A percentile compares a stretch with the other conserved stretches of the same genome.
phyloP scores from a whole-genome alignment of 1,140 invertebrate species.

The Ceratoteleas bidentatus region DNA sequence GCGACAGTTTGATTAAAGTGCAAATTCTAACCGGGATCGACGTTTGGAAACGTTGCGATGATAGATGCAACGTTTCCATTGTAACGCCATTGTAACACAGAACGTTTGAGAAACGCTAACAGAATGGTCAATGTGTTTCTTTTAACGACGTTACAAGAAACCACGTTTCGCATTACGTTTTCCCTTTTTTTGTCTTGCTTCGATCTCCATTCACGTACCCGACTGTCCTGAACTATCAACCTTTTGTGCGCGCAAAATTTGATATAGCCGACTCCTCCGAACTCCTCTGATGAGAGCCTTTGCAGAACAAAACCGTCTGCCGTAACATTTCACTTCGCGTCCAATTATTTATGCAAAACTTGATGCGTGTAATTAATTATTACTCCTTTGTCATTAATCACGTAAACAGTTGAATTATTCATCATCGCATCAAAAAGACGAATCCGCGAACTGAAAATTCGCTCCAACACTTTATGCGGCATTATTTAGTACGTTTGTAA shows the following conservation, averaged over 20 bases:
- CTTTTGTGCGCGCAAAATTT: too few species aligned
- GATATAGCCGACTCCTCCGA: too few species aligned
- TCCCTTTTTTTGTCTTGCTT: not conserved
- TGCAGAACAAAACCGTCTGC: too few species aligned
- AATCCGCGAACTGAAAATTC: not conserved
- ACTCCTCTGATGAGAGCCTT: too few species aligned
- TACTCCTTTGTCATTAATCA: not conserved
- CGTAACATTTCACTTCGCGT: not conserved
- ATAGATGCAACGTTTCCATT: not conserved
- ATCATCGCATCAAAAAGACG: not conserved
- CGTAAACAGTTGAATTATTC: not conserved
- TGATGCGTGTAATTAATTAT: not conserved
- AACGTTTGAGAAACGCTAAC: constrained; percentile 3
- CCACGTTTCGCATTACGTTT: not conserved
- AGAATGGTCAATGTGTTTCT: constrained; percentile 4
- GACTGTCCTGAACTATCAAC: too few species aligned
- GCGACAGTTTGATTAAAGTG: not conserved
- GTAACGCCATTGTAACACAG: not conserved
- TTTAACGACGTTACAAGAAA: not conserved
- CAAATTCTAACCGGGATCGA: constrained; percentile 8
- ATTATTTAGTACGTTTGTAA: not conserved
- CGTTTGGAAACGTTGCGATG: constrained; percentile 12
- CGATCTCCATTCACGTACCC: not conserved
- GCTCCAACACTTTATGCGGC: not conserved
- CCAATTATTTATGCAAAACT: not conserved